A percentile compares a stretch with the other conserved stretches of the same genome.
Conservation (phyloP, 2,113 vertebrate genomes). For the Myxocyprinus asiaticus region DNA sequence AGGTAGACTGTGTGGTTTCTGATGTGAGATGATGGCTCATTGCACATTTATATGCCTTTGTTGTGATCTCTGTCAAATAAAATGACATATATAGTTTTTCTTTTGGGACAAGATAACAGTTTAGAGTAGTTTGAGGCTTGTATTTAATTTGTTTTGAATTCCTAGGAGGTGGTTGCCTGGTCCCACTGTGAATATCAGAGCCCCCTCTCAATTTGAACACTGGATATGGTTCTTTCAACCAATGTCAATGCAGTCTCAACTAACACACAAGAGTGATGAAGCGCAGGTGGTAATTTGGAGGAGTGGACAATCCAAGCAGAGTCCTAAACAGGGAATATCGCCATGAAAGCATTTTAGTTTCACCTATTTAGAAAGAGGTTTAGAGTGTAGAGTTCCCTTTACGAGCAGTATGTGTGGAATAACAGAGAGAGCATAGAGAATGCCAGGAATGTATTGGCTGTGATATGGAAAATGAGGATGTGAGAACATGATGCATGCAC, state of each 20-base stretch:
- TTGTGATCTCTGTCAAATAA: conserved; percentile 63
- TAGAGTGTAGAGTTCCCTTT: conserved; percentile 15
- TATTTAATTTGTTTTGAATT: background rate
- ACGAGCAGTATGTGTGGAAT: background rate
- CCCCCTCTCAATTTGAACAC: no score
- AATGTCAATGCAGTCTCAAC: background rate
- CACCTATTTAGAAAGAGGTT: conserved; percentile 20
- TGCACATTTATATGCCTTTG: conserved; percentile 65
- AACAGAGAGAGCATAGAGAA: conserved; percentile 33
- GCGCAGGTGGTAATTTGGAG: background rate
- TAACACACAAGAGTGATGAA: no score
- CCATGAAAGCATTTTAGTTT: conserved; percentile 38
- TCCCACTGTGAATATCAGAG: background rate
- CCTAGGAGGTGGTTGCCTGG: conserved; percentile 7
- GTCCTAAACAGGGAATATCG: conserved; percentile 13
- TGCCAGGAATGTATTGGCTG: background rate
- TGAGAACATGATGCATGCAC: background rate
- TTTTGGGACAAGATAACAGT: conserved; percentile 20
- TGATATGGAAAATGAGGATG: conserved; percentile 3
- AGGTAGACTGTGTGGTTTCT: conserved; percentile 53
- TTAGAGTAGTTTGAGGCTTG: conserved; percentile 19
- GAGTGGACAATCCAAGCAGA: background rate
- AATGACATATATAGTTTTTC: conserved; percentile 14
- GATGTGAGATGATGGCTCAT: conserved; percentile 63
- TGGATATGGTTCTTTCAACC: background rate